These are phyloP conservation scores for Liasis olivaceus DNA, from an alignment of 2,797 vertebrate species.

Conservation along the genomic window DNA sequence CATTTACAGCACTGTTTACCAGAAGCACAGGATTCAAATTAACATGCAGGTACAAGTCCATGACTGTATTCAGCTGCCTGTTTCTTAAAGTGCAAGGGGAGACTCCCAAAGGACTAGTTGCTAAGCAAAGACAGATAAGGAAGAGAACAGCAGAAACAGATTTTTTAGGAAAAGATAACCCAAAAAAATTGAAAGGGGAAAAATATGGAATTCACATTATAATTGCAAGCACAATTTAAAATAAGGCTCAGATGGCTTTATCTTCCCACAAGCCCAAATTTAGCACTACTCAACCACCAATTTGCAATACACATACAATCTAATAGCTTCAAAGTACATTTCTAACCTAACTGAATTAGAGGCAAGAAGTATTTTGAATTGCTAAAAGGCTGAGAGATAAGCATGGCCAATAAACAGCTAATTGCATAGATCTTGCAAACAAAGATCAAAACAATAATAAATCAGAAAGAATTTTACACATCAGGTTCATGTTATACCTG, in stretches of 20 bases:
- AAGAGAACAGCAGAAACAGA: not conserved
- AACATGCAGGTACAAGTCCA: conserved; percentile 24
- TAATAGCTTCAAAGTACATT: not conserved
- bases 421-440: not conserved
- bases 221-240: not conserved
- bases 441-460: not conserved
- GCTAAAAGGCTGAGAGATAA: not conserved
- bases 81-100: conserved; percentile 12
- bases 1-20: conserved; percentile 37
- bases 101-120: conserved; percentile 6
- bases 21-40: conserved; percentile 38
- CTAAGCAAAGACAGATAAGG: not conserved
- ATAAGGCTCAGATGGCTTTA: not conserved
- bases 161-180: not conserved
- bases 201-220: not conserved
- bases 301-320: not conserved
- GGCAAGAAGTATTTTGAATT: not conserved
- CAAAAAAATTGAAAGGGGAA: not conserved
- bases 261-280: not conserved
- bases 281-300: not conserved
- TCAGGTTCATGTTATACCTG: not conserved
- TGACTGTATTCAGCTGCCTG: not conserved
- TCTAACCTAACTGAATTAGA: not conserved
- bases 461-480: not conserved
- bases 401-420: not conserved